phyloP scores from a whole-genome alignment of 2,113 vertebrate species.

The Psophia crepitans region DNA sequence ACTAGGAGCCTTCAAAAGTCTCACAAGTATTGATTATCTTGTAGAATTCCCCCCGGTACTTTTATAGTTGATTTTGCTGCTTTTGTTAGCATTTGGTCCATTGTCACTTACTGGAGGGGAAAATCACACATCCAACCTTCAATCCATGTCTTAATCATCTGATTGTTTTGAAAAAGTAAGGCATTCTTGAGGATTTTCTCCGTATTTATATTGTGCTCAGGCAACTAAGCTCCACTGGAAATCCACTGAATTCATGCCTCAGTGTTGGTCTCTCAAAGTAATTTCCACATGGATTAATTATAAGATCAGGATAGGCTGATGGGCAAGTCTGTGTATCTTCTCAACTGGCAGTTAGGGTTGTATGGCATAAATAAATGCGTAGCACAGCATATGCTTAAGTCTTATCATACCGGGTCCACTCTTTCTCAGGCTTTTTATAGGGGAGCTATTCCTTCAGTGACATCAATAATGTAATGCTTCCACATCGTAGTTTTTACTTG shows the following conservation, averaged over 20 bases:
- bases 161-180: neutral
- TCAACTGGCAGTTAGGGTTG: neutral
- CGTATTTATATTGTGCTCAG: neutral
- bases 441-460: neutral
- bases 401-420: neutral
- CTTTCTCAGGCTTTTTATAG: neutral
- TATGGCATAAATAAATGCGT: neutral
- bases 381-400: neutral
- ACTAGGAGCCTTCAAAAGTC: neutral
- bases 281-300: neutral
- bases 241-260: neutral
- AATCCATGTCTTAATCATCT: neutral
- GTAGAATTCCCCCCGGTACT: neutral
- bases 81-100: neutral
- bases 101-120: neutral
- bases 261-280: neutral
- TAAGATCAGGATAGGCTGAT: neutral
- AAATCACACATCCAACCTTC: neutral
- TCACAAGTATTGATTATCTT: neutral
- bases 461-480: neutral
- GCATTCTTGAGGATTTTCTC: neutral
- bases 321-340: neutral
- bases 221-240: neutral
- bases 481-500: neutral
- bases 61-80: neutral